Evolutionary conservation across 2,888 invertebrate species (phyloP), one percentile per base, ranked within the genome.

Genomic region (Syrista parreyssii): DNA sequence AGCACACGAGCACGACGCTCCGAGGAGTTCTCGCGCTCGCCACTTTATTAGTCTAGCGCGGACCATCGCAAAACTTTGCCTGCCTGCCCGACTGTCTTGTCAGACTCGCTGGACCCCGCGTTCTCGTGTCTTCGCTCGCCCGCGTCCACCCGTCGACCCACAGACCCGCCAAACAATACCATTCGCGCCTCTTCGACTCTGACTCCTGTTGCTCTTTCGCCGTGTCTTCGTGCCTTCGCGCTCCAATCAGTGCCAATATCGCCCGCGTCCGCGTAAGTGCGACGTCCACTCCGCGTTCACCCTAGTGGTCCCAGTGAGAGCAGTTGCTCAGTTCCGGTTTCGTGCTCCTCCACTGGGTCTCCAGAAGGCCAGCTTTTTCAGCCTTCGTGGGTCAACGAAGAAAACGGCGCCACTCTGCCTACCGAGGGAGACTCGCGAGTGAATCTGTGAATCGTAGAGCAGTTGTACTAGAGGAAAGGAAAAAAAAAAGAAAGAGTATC

Each of bases 11-110:
- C 79, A 68, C 75, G 82, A 79, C 81, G 78, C 82, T 79, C 82
- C 86, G 86, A 85, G 87, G 86, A 86, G 87, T 89, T 89, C 86
- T 89, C 89, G 88, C 89, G 89, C 89, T 86, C 86, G 88, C 88
- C 86, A 85, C 89, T 89, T 90, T 89, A 90, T 90, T 89, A 90
- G 89, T 90, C 90, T 88, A 88, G 88, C 89, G 89, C 89, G 89
- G 87, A 88, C 89, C 89, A 89, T 89, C 89, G 90, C 87, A 88
- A 88, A 89, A 88, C 88, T 89, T 88, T 86, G 88, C 85, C 83
- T 84, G 85, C 81, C 80, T 83, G 83, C 84, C 79, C 74, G 77
- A 68, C 76, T 68, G 76, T 78, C 80, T 79, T 55, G 55, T 55
- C 79, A 80, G 78, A 78, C 78, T 72, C 78, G 30, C 74, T 71